Evolutionary conservation across 2,888 invertebrate species (phyloP).

Genomic region (Cerceris ruficornis): DNA sequence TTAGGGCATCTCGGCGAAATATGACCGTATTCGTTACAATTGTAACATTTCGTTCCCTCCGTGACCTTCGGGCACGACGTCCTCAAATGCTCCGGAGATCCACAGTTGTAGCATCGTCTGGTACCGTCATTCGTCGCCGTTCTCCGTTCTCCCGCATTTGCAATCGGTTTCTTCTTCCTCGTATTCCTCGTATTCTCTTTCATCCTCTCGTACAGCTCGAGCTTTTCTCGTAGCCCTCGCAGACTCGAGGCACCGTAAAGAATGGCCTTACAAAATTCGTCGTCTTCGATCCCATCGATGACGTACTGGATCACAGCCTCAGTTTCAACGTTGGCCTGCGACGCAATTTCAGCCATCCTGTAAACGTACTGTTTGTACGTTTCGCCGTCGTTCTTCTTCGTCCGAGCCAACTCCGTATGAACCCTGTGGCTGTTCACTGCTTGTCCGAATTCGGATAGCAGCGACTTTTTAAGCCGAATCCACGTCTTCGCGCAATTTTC

Average conservation of each 20-base stretch:
- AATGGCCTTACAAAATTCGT: background rate
- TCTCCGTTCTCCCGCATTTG: background rate
- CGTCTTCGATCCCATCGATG: slow-evolving; percentile 6
- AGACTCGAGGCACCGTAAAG: background rate
- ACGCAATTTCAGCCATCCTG: slow-evolving; percentile 19
- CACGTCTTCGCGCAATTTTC: slow-evolving; percentile 12
- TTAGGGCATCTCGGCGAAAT: background rate
- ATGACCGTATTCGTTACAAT: background rate
- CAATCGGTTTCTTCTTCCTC: too few relatives aligned
- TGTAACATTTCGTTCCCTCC: background rate
- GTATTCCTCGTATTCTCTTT: too few relatives aligned
- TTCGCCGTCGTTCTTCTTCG: slow-evolving; percentile 23
- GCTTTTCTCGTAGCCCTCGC: background rate
- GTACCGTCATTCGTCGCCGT: background rate
- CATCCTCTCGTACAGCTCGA: slow-evolving; percentile 1
- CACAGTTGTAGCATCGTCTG: background rate
- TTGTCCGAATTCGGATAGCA: slow-evolving; percentile 20
- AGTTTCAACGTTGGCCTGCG: slow-evolving; percentile 16
- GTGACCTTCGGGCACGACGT: background rate
- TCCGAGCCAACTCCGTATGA: slow-evolving; percentile 8
- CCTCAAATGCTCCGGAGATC: background rate
- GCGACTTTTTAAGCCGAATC: slow-evolving; percentile 10
- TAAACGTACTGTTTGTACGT: slow-evolving; percentile 25
- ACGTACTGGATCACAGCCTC: slow-evolving; percentile 2
- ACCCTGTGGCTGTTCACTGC: slow-evolving; percentile 16